These are phyloP conservation scores for Eulithis prunata DNA, from an alignment of 2,888 invertebrate species.

Conservation along the genomic window DNA sequence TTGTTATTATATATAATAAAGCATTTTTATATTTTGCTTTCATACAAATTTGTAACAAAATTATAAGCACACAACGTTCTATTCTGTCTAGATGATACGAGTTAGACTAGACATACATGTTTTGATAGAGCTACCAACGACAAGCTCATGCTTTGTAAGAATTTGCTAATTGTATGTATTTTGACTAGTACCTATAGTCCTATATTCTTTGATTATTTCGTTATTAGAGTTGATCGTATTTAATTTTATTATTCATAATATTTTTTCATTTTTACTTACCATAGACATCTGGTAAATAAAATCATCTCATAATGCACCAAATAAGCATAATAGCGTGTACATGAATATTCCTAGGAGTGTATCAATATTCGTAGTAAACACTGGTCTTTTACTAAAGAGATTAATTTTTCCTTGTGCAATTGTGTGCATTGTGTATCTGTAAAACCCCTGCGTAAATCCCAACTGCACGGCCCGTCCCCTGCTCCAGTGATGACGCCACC, in stretches of 20 bases:
- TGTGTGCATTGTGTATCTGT: slow-evolving; percentile 76
- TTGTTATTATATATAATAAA: too few relatives aligned
- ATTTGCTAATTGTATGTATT: slow-evolving; percentile 2
- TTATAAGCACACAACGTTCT: not conserved
- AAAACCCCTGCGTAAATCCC: slow-evolving; percentile 69
- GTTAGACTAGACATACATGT: not conserved
- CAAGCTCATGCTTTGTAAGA: slow-evolving; percentile 12
- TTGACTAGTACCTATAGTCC: not conserved
- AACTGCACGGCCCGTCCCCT: slow-evolving; percentile 69
- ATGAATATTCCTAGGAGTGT: slow-evolving; percentile 7
- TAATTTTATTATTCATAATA: not conserved
- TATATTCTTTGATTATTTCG: not conserved
- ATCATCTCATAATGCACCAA: slow-evolving; percentile 20
- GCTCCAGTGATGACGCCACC: slow-evolving; percentile 77
- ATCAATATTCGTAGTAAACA: slow-evolving; percentile 29
- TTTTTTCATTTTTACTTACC: not conserved
- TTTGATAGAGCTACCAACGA: not conserved
- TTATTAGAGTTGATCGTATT: not conserved
- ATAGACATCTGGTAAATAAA: slow-evolving; percentile 1
- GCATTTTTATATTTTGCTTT: not conserved
- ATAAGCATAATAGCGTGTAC: slow-evolving; percentile 19
- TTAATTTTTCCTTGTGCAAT: slow-evolving; percentile 52
- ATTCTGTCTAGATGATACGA: too few relatives aligned
- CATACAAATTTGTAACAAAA: not conserved
- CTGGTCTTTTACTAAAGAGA: slow-evolving; percentile 30